Evolutionary conservation across 2,888 invertebrate genomes (phyloP).

Genomic region (Eilema depressum): DNA sequence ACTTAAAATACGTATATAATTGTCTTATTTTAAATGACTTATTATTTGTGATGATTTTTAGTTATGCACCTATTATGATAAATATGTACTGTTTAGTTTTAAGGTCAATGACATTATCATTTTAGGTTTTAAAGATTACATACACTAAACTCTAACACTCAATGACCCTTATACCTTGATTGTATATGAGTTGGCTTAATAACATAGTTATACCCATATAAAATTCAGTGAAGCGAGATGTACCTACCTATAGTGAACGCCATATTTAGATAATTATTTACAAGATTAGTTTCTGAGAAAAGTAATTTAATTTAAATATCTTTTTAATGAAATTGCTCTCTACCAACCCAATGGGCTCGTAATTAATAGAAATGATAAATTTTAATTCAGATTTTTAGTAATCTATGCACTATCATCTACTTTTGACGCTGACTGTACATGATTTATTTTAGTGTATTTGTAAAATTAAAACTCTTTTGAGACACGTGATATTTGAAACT

Average conservation of each 20-base stretch:
- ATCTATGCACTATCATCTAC: background rate
- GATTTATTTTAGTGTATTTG: background rate
- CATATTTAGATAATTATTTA: background rate
- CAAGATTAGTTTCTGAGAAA: no score
- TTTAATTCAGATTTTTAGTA: no score
- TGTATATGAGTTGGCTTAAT: background rate
- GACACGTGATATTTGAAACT: background rate
- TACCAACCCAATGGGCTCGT: no score
- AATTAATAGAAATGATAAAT: no score
- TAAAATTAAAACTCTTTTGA: background rate
- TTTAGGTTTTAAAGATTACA: background rate
- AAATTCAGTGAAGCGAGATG: background rate
- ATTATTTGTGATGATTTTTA: constrained; percentile 11
- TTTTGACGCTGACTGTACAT: background rate
- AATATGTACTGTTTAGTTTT: constrained; percentile 7
- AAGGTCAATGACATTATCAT: constrained; percentile 7
- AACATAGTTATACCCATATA: background rate
- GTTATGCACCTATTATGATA: background rate
- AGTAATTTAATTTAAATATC: no score
- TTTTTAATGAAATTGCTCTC: no score
- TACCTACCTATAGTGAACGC: background rate
- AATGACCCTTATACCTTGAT: background rate
- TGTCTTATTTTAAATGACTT: constrained; percentile 3
- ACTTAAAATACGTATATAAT: background rate
- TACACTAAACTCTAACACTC: no score